Evolutionary conservation across 2,797 vertebrate species (phyloP).

Genomic region (Morelia viridis): DNA sequence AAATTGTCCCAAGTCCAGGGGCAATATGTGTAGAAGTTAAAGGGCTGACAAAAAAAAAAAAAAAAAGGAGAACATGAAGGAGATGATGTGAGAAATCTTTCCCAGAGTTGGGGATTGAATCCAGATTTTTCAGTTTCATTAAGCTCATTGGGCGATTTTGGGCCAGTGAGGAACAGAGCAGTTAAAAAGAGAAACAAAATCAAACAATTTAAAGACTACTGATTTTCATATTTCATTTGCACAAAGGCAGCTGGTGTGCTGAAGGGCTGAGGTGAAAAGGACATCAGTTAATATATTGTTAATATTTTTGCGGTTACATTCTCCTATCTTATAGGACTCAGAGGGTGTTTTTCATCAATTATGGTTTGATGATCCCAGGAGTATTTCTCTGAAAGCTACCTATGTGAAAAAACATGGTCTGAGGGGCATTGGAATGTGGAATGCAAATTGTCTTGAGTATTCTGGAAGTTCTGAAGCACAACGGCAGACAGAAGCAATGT

Average conservation of each 20-base stretch:
- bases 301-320: not conserved
- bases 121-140: not conserved
- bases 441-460: constrained; percentile 90
- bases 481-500: constrained; percentile 86
- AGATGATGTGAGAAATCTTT: not conserved
- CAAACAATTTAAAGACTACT: not conserved
- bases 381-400: constrained; percentile 84
- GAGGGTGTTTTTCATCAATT: constrained; percentile 85
- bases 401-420: constrained; percentile 75
- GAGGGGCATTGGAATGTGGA: constrained; percentile 94
- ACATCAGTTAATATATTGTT: not conserved
- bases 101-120: not conserved
- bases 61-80: not conserved
- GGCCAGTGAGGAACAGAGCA: not conserved
- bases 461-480: constrained; percentile 73
- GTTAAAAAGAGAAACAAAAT: not conserved
- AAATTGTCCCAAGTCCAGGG: not conserved
- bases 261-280: not conserved
- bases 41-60: not conserved
- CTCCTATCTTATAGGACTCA: constrained; percentile 74
- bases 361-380: constrained; percentile 91
- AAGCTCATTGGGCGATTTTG: not conserved
- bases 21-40: not conserved
- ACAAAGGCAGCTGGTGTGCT: not conserved
- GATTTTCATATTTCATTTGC: not conserved